A percentile compares a stretch with the other conserved stretches of the same genome.
Evolutionary conservation across 2,888 invertebrate genomes (phyloP).

Genomic region (Acleris literana): DNA sequence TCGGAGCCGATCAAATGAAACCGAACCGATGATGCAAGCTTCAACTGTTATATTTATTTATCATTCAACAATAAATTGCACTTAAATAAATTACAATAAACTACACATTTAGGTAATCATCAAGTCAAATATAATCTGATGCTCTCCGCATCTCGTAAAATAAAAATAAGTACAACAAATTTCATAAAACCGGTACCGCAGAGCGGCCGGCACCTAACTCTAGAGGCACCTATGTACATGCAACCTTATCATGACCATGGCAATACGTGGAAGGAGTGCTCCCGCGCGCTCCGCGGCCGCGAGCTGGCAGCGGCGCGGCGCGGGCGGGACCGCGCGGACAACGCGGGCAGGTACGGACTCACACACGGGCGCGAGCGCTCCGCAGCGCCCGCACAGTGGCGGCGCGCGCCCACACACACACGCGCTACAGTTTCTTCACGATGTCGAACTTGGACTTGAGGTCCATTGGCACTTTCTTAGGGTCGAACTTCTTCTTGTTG

Average conservation of each 20-base stretch:
- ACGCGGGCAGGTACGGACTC: constrained; percentile 32
- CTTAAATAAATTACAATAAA: constrained; percentile 65
- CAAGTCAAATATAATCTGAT: constrained; percentile 63
- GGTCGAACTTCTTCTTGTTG: constrained; percentile 94
- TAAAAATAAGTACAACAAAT: constrained; percentile 46
- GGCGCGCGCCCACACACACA: constrained; percentile 21
- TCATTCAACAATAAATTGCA: constrained; percentile 74
- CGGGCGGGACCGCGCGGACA: neutral
- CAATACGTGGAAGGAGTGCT: constrained; percentile 56
- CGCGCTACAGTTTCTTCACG: constrained; percentile 91
- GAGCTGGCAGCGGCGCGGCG: constrained; percentile 37
- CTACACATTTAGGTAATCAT: constrained; percentile 75
- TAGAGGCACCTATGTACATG: constrained; percentile 49
- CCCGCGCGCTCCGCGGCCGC: constrained; percentile 35
- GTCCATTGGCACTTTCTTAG: constrained; percentile 95
- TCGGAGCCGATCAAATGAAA: constrained; percentile 1
- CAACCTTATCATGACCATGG: constrained; percentile 66
- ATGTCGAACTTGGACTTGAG: constrained; percentile 97
- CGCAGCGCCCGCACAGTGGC: constrained; percentile 18
- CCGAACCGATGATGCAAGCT: constrained; percentile 1
- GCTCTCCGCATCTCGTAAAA: constrained; percentile 39
- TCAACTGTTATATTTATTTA: constrained; percentile 46
- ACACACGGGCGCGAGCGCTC: constrained; percentile 39
- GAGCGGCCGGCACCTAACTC: constrained; percentile 41
- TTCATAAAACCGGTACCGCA: constrained; percentile 48